Evolutionary conservation across 2,797 vertebrate species (phyloP).

Genomic region (Manis javanica): DNA sequence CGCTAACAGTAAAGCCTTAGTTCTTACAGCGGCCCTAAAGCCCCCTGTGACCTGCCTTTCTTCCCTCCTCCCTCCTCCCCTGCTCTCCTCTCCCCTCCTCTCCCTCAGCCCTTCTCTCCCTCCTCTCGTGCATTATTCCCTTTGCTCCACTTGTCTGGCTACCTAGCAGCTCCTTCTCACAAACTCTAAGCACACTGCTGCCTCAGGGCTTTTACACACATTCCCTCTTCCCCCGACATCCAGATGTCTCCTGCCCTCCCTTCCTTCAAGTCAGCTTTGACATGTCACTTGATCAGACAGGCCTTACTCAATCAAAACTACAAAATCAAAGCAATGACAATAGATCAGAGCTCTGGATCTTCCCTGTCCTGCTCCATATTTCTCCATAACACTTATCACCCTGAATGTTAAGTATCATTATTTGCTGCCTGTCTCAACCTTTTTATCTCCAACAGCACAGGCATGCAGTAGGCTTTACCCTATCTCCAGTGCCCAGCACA

Average conservation of each 20-base stretch:
- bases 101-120: background rate
- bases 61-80: background rate
- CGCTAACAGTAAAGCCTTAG: background rate
- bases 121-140: accelerated
- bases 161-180: background rate
- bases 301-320: background rate
- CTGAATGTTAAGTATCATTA: background rate
- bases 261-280: background rate
- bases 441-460: background rate
- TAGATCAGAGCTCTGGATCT: background rate
- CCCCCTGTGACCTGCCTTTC: background rate
- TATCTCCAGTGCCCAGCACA: background rate
- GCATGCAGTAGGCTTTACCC: background rate
- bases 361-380: background rate
- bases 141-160: background rate
- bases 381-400: background rate
- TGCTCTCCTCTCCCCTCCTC: background rate
- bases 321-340: background rate
- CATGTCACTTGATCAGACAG: background rate
- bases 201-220: background rate
- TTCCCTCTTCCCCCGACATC: background rate
- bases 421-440: background rate
- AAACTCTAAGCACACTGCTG: background rate
- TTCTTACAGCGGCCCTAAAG: accelerated
- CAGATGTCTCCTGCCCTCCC: background rate